Base-by-base conservation (phyloP, 1,140 invertebrate genomes). In the Danaus plexippus region DNA sequence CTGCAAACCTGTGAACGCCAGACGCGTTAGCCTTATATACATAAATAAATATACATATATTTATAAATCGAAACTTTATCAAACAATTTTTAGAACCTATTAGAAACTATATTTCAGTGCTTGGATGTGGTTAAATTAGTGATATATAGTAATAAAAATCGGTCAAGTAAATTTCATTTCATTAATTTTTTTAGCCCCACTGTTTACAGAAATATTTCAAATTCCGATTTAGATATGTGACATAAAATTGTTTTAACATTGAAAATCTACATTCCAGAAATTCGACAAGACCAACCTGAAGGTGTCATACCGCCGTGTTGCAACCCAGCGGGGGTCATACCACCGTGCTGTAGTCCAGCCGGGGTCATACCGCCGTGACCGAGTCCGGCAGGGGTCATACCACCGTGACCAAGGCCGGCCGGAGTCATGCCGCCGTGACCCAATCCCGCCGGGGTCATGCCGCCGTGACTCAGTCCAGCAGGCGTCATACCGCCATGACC, bases 401-500 rank as follows among this genome's bases (percentile, higher is more conserved):
- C 66, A 9, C 73, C 70, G 49, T 86, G 85, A 46, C 79, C 74
- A 22, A 88, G 68, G 9, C 75, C 87, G 0, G 67, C 73, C 0
- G 88, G 88, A 9, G 88, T 88, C 69, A 88, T 72, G 18, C 84
- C 85, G 0, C 77, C 77, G 58, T 79, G 74, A 4, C 77, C 73
- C 41, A 79, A 51, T 5, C 83, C 86, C 2, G 63, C 67, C 10
- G 88, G 88, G 7, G 87, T 88, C 54, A 85, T 76, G 2, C 75
- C 77, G n/a, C 83, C 79, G 47, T 84, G 80, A 9, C 71, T 65
- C 10, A 82, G 49, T 0, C 74, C 78, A 0, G 61, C 68, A 1
- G 79, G 73, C 11, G 75, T 81, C 71, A 80, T 75, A 1, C 74
- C 75, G 2, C 75, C 73, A 57, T 80, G 74, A 10, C 76, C 69